Conservation (phyloP, 2,888 invertebrate genomes). For the Deilephila porcellus region DNA sequence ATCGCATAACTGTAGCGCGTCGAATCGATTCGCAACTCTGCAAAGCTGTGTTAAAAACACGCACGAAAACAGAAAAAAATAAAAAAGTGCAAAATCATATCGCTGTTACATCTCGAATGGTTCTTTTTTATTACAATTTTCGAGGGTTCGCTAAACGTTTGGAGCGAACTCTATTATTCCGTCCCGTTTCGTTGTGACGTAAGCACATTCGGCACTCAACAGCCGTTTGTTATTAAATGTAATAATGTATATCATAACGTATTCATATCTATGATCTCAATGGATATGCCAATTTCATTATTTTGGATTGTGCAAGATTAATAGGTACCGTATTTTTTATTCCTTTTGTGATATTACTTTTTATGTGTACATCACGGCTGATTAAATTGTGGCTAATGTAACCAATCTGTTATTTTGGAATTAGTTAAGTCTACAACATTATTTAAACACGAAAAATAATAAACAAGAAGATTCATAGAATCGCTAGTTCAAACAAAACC, state of each 20-base stretch:
- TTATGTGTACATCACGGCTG: background rate
- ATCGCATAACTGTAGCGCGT: constrained; percentile 50
- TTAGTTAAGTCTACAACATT: background rate
- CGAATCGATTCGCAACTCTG: constrained; percentile 66
- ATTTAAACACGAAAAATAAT: background rate
- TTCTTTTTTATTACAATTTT: constrained; percentile 82
- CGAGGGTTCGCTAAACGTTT: constrained; percentile 83
- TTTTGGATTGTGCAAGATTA: constrained; percentile 51
- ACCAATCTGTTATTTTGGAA: background rate
- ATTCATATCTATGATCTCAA: constrained; percentile 82
- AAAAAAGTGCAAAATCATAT: constrained; percentile 83
- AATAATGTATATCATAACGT: constrained; percentile 82
- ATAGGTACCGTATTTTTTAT: constrained; percentile 37
- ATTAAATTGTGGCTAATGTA: background rate
- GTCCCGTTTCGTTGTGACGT: constrained; percentile 76
- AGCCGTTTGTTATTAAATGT: constrained; percentile 80
- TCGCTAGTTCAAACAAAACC: background rate
- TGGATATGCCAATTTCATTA: constrained; percentile 75
- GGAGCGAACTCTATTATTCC: constrained; percentile 82
- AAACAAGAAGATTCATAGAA: background rate
- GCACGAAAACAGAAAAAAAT: constrained; percentile 65
- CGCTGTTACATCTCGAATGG: constrained; percentile 83
- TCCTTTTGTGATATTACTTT: constrained; percentile 12
- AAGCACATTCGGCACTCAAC: constrained; percentile 77
- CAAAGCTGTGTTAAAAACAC: constrained; percentile 72